Evolutionary conservation across 1,140 invertebrate species (phyloP).

Genomic region (Maconellicoccus hirsutus): DNA sequence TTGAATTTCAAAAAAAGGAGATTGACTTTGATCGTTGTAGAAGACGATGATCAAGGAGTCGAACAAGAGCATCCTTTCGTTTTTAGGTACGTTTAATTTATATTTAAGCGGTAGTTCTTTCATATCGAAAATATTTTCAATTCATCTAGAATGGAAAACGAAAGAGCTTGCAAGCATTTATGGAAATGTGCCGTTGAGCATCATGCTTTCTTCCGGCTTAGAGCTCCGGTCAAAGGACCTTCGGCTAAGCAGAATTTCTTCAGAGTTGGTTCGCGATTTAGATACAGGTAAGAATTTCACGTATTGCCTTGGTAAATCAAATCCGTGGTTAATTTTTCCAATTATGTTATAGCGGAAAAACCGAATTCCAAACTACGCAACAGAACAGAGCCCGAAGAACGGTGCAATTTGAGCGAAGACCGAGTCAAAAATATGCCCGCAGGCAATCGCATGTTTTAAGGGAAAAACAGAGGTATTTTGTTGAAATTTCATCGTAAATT

Average conservation of each 20-base stretch:
- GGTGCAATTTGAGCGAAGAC: conserved; percentile 88
- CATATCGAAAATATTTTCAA: background rate
- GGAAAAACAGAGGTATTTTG: conserved; percentile 44
- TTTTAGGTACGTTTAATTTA: conserved; percentile 42
- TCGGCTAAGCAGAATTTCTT: conserved; percentile 90
- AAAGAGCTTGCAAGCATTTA: conserved; percentile 96
- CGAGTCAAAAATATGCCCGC: conserved; percentile 88
- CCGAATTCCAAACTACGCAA: conserved; percentile 90
- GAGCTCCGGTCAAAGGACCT: conserved; percentile 78
- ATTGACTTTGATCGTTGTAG: conserved; percentile 84
- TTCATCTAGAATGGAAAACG: conserved; percentile 55
- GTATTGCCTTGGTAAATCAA: too few relatives aligned
- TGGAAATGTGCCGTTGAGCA: conserved; percentile 99
- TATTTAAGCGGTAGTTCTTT: too few relatives aligned
- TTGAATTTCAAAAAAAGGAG: conserved; percentile 94
- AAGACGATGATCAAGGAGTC: conserved; percentile 86
- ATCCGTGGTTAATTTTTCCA: background rate
- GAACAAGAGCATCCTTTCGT: conserved; percentile 91
- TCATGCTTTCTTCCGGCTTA: conserved; percentile 93
- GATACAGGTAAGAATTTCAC: conserved; percentile 56
- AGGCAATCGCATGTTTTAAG: conserved; percentile 71
- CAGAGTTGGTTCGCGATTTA: conserved; percentile 89
- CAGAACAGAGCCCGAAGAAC: conserved; percentile 75
- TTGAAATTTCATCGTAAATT: background rate
- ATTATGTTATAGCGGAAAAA: conserved; percentile 51